Conservation (phyloP, 2,113 vertebrate species). For the Reinhardtius hippoglossoides region DNA sequence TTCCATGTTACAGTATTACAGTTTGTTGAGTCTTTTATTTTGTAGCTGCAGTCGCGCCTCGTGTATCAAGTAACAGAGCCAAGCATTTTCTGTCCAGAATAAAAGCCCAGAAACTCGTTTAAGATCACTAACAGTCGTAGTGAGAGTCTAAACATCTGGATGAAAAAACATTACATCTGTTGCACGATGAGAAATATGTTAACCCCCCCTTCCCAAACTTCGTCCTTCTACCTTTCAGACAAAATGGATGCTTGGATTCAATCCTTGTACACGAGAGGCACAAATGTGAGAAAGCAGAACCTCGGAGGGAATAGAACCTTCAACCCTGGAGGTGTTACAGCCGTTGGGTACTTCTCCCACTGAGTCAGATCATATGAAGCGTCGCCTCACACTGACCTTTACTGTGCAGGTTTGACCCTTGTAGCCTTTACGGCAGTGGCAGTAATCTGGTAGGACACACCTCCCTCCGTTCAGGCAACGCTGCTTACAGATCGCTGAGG, state of each 20-base stretch:
- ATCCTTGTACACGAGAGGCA: too few species aligned
- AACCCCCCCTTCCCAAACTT: background rate
- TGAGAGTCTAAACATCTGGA: background rate
- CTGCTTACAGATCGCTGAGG: conserved; percentile 86
- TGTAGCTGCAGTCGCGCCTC: background rate
- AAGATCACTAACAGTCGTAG: too few species aligned
- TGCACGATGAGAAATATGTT: background rate
- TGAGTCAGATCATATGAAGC: background rate
- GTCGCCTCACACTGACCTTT: conserved; percentile 72
- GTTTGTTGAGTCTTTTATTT: background rate
- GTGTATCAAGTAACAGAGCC: background rate
- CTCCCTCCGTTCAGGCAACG: conserved; percentile 89
- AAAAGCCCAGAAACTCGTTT: background rate
- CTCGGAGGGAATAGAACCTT: background rate
- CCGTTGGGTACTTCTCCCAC: background rate
- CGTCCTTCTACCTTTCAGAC: background rate
- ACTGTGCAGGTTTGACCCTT: conserved; percentile 84
- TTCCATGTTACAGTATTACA: background rate
- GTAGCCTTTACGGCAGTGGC: conserved; percentile 86
- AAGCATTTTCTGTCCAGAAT: too few species aligned
- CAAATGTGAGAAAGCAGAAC: too few species aligned
- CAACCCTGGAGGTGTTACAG: background rate
- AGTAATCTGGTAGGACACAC: conserved; percentile 87
- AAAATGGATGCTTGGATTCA: background rate
- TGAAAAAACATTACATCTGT: background rate